phyloP scores from a whole-genome alignment of 2,888 invertebrate species.

The Dryadula phaetusa region DNA sequence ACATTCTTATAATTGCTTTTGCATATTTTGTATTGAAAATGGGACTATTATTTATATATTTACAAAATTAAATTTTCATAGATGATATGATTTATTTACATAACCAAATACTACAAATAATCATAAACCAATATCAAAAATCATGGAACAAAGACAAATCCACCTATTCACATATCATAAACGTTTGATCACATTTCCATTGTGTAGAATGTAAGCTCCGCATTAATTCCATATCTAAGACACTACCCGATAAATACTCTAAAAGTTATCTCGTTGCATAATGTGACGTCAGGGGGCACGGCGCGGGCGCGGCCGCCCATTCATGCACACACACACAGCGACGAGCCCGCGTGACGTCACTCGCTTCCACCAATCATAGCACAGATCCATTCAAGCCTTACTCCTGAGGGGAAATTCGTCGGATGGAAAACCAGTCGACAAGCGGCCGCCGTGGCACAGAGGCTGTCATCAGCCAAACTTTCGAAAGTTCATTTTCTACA shows the following conservation, averaged over 20 bases:
- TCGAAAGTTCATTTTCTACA: neutral
- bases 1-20: neutral
- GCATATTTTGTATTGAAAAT: too few relatives aligned
- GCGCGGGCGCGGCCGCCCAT: constrained; percentile 77
- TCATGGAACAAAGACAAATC: neutral
- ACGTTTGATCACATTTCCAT: neutral
- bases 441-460: constrained; percentile 57
- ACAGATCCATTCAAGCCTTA: constrained; percentile 88
- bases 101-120: neutral
- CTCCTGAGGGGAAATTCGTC: constrained; percentile 84
- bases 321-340: constrained; percentile 67
- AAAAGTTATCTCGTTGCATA: constrained; percentile 73
- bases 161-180: neutral
- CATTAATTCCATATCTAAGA: constrained; percentile 29
- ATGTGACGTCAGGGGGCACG: constrained; percentile 79
- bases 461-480: constrained; percentile 37
- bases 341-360: constrained; percentile 86
- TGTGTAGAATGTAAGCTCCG: constrained; percentile 15
- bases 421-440: constrained; percentile 77
- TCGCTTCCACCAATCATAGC: constrained; percentile 83
- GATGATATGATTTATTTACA: neutral
- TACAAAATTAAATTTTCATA: too few relatives aligned
- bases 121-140: neutral
- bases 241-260: constrained; percentile 31
- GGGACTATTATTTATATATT: too few relatives aligned